Evolutionary conservation across 1,140 invertebrate genomes (phyloP), one percentile per base, ranked within the genome.

Genomic region (Bathynomus jamesi): DNA sequence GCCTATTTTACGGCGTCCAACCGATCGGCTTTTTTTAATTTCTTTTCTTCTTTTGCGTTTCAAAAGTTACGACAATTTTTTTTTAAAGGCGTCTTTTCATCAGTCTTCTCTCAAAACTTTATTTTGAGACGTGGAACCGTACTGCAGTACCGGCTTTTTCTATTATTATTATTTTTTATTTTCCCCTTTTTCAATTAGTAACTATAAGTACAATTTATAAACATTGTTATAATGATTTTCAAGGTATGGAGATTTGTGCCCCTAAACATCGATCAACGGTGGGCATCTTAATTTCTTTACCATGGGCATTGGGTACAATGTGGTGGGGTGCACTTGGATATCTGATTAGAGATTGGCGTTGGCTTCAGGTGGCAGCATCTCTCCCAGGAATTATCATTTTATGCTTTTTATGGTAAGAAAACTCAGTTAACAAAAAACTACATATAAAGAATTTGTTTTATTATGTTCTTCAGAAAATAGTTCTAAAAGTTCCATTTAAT

Each of bases 271-370:
- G 70, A 3, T 63, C 70, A 2, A 65, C 70, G 2, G 70, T 71
- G 17, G 70, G 70, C 13, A 65, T 71, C 40, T n/a, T 71, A 63
- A 60, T 60, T n/a, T 53, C 62, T 5, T 31, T 71, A 13, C 70
- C 70, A 3, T 71, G 70, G 70, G 70, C 70, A 13, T 17, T 71
- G 31, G 70, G 70, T 53, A 65, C 70, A 21, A 65, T 71, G 8
- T 63, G 62, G 27, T 71, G 70, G 70, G 70, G 60, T 3, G 28
- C 29, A 13, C 28, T 69, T 5, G 67, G 67, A 1, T 69, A 69
- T 30, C 67, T 69, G 1, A 60, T 53, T 13, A 27, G 70, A 11
- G 70, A 71, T 31, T 71, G 70, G 70, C 27, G 65, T 24, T 71
- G 62, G 61, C 70, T 71, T 8, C 61, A 65, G 28, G 30, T 71